Percentiles rank a stretch among this genome's conserved stretches.
phyloP scores from a whole-genome alignment of 2,797 vertebrate genomes.

The Darevskia nairensis region DNA sequence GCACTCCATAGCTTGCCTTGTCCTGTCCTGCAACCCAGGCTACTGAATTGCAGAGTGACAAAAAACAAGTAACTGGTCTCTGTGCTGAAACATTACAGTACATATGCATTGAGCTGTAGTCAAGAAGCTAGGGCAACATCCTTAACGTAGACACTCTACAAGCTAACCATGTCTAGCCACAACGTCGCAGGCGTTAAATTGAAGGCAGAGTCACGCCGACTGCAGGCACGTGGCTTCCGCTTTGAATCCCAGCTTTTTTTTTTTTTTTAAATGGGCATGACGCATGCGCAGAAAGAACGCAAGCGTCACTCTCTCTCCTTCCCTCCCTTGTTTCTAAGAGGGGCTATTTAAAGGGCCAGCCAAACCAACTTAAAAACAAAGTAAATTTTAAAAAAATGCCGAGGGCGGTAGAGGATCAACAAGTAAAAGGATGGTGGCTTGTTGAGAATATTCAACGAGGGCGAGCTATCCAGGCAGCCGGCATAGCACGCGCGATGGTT shows the following conservation, averaged over 20 bases:
- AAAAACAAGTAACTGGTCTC: too few species aligned
- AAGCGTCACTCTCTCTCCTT: background rate
- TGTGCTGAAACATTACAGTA: too few species aligned
- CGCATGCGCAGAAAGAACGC: background rate
- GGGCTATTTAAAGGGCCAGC: background rate
- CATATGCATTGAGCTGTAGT: too few species aligned
- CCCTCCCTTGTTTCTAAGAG: background rate
- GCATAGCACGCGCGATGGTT: background rate
- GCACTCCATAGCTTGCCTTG: too few species aligned
- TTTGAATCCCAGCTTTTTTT: background rate
- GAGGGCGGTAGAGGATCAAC: background rate
- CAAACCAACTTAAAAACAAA: background rate
- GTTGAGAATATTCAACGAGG: background rate
- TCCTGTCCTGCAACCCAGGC: too few species aligned
- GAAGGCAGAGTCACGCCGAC: background rate
- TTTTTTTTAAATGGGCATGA: accelerated
- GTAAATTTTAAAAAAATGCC: too few species aligned
- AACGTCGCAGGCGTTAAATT: too few species aligned
- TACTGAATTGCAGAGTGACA: too few species aligned
- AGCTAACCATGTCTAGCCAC: too few species aligned
- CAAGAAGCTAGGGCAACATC: too few species aligned
- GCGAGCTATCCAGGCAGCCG: background rate
- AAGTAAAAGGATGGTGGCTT: background rate
- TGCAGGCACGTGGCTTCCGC: background rate
- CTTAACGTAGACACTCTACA: too few species aligned